phyloP scores from a whole-genome alignment of 2,797 vertebrate genomes.

The Scarus forsteni region DNA sequence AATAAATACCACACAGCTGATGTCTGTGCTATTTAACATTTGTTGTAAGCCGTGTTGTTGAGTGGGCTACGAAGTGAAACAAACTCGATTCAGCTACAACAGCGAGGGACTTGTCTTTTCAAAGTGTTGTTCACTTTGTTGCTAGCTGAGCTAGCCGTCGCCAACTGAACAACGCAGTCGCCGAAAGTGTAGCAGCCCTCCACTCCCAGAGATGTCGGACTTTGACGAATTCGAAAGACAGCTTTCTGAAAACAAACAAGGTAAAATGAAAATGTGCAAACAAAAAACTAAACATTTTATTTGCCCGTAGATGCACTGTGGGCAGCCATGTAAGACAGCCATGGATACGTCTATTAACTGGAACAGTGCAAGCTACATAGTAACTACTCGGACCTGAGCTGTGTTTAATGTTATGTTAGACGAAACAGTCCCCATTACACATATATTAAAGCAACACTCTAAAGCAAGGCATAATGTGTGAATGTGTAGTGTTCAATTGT shows the following conservation, averaged over 20 bases:
- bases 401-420: background rate
- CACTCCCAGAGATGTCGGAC: conserved; percentile 87
- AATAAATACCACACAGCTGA: conserved; percentile 14
- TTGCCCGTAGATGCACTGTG: background rate
- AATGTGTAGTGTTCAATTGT: too few relatives aligned
- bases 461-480: too few relatives aligned
- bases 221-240: conserved; percentile 95
- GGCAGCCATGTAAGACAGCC: background rate
- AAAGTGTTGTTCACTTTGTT: conserved; percentile 69
- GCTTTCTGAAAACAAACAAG: conserved; percentile 93
- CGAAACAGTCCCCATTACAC: fast-evolving
- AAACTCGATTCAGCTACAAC: conserved; percentile 7
- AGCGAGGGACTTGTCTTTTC: conserved; percentile 35
- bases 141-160: conserved; percentile 78
- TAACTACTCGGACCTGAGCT: conserved; percentile 4
- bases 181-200: conserved; percentile 40
- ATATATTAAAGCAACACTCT: fast-evolving
- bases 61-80: background rate
- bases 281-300: fast-evolving
- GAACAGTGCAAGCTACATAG: conserved; percentile 8
- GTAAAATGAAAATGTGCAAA: conserved; percentile 56
- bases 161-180: conserved; percentile 68
- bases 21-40: background rate
- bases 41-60: conserved; percentile 8
- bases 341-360: conserved; percentile 71